phyloP scores from a whole-genome alignment of 2,113 vertebrate genomes.

The Falcunculus frontatus region DNA sequence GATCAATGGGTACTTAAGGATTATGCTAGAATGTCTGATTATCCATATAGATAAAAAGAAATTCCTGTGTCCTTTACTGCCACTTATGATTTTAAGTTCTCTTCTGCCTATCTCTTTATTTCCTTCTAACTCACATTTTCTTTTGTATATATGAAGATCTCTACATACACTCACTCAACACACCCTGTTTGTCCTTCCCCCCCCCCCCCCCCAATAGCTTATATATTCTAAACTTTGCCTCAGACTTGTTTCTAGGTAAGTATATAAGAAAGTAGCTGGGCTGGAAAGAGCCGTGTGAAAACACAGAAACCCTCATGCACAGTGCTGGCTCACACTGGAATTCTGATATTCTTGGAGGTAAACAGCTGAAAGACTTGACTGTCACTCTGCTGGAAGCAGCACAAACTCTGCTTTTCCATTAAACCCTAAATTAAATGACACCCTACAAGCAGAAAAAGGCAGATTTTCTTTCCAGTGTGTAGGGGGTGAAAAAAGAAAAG shows the following conservation, averaged over 20 bases:
- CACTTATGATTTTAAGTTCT: background rate
- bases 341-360: background rate
- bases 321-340: background rate
- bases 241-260: background rate
- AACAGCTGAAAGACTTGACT: background rate
- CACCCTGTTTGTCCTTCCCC: background rate
- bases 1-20: background rate
- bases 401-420: background rate
- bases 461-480: background rate
- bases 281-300: background rate
- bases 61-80: background rate
- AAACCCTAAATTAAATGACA: background rate
- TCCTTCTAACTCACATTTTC: background rate
- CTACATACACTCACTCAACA: background rate
- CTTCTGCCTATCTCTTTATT: background rate
- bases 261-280: background rate
- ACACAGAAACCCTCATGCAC: background rate
- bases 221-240: background rate
- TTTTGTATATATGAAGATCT: background rate
- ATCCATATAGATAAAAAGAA: background rate
- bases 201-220: rapidly evolving
- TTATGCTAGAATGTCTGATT: background rate
- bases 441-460: background rate
- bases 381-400: background rate
- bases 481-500: rapidly evolving